These are phyloP conservation scores for Xenopus laevis DNA, from an alignment of 2,113 vertebrate genomes.

Conservation along the genomic window DNA sequence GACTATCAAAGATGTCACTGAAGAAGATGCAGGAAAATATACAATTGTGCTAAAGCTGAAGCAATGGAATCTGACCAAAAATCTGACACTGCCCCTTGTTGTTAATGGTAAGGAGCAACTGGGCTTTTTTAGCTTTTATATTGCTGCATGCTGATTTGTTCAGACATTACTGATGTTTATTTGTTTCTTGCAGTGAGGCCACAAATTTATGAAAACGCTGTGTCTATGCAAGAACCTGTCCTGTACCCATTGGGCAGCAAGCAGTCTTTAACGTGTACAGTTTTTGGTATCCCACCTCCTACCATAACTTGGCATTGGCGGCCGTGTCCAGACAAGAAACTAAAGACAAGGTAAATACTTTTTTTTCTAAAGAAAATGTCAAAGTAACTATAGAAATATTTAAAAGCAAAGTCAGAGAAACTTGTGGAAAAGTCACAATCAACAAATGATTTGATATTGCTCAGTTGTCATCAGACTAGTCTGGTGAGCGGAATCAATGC, in stretches of 20 bases:
- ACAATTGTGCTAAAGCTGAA: slow-evolving; percentile 72
- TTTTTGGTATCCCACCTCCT: slow-evolving; percentile 81
- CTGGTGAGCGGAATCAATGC: no score
- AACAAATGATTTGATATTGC: no score
- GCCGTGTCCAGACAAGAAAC: slow-evolving; percentile 71
- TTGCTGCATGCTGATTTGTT: not conserved
- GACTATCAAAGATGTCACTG: slow-evolving; percentile 84
- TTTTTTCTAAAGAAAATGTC: not conserved
- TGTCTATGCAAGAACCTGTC: slow-evolving; percentile 73
- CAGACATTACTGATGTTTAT: not conserved
- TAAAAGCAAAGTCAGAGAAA: no score
- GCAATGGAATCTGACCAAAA: slow-evolving; percentile 74
- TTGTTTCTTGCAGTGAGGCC: slow-evolving; percentile 78
- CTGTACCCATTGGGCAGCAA: slow-evolving; percentile 73
- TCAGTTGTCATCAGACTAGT: no score
- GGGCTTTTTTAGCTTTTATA: not conserved
- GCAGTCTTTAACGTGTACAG: slow-evolving; percentile 80
- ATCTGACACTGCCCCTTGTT: slow-evolving; percentile 77
- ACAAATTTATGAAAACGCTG: slow-evolving; percentile 86
- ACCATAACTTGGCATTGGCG: slow-evolving; percentile 84
- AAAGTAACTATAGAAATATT: not conserved
- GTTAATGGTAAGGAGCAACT: slow-evolving; percentile 77
- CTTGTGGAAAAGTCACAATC: no score
- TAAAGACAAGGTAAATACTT: slow-evolving; percentile 78
- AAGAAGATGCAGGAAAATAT: slow-evolving; percentile 87